phyloP scores from a whole-genome alignment of 2,113 vertebrate species.

The Sinocyclocheilus anshuiensis region DNA sequence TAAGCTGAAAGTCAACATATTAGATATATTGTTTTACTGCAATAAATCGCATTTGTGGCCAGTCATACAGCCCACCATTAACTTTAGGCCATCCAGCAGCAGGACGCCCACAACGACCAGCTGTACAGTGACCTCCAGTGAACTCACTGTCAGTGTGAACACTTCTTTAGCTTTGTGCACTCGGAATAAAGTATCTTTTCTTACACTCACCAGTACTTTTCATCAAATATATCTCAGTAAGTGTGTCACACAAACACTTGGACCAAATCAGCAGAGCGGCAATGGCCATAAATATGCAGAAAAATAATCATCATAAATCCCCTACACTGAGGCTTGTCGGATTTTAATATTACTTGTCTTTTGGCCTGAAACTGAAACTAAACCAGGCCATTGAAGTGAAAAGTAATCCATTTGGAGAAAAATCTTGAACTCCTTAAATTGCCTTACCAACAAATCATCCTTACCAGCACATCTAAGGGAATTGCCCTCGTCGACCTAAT shows the following conservation, averaged over 20 bases:
- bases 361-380: slow-evolving; percentile 39
- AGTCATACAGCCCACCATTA: not conserved
- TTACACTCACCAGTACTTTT: not conserved
- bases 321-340: slow-evolving; percentile 10
- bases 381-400: slow-evolving; percentile 39
- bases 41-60: not conserved
- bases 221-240: not conserved
- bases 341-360: slow-evolving; percentile 32
- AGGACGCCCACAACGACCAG: not conserved
- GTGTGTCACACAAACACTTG: not conserved
- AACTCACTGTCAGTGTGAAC: not conserved
- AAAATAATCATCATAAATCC: slow-evolving; percentile 38
- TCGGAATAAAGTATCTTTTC: not conserved
- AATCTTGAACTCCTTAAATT: slow-evolving; percentile 14
- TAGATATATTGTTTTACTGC: slow-evolving; percentile 4
- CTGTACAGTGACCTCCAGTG: not conserved
- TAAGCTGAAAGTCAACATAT: not conserved
- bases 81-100: not conserved
- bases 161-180: not conserved
- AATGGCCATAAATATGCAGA: not conserved
- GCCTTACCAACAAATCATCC: not conserved
- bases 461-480: not conserved
- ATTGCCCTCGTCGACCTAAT: not conserved
- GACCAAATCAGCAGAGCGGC: slow-evolving; percentile 1
- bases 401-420: slow-evolving; percentile 41